Evolutionary conservation across 2,888 invertebrate genomes (phyloP).

Genomic region (Neria commutata): DNA sequence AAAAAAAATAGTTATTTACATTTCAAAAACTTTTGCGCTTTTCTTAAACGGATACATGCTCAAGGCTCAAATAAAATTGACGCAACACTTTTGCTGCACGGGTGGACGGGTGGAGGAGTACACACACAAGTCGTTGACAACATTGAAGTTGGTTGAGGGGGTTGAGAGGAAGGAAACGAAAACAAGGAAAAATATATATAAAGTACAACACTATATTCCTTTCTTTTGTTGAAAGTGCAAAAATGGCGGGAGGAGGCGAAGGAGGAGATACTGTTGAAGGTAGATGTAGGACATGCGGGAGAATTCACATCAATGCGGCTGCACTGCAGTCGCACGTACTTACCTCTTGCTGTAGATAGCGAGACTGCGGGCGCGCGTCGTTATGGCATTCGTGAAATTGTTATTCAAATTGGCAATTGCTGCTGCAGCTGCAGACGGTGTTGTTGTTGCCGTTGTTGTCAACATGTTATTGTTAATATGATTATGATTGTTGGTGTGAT

Average conservation of each 20-base stretch:
- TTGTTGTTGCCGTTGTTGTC: conserved; percentile 20
- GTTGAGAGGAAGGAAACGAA: too few species aligned
- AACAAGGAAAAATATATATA: background rate
- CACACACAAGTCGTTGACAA: too few species aligned
- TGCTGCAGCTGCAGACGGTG: conserved; percentile 22
- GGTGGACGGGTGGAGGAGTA: too few species aligned
- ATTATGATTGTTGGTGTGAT: conserved; percentile 15
- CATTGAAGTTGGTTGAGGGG: too few species aligned
- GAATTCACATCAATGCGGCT: background rate
- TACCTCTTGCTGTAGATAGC: conserved; percentile 62
- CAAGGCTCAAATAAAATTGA: too few species aligned
- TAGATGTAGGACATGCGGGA: background rate
- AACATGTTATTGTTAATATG: conserved; percentile 7
- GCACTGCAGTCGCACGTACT: conserved; percentile 36
- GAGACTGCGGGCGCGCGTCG: conserved; percentile 56
- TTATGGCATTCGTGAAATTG: conserved; percentile 39
- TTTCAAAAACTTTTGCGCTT: too few species aligned
- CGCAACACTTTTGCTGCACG: too few species aligned
- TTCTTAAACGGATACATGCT: too few species aligned
- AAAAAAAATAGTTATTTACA: too few species aligned
- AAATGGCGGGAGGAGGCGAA: too few species aligned
- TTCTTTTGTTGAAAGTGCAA: conserved; percentile 10
- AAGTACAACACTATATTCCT: background rate
- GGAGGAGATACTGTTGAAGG: conserved; percentile 10
- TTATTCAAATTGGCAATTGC: conserved; percentile 35